Base-by-base conservation (phyloP, 2,888 invertebrate genomes). In the Pandemis heparana region DNA sequence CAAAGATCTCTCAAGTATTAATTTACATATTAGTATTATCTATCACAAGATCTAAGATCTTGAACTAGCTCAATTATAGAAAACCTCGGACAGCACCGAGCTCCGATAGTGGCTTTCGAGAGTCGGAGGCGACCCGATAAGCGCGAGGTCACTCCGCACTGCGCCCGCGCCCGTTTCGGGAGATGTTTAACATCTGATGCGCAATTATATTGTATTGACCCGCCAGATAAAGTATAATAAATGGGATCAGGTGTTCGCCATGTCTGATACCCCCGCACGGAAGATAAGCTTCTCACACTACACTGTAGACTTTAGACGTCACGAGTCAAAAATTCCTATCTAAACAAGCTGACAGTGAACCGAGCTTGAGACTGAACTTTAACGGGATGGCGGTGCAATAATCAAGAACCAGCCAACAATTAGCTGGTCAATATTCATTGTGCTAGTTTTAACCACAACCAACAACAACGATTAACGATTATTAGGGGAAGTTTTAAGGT, bases 161-260 rank as follows among this genome's bases (percentile, higher is more conserved):
- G 46, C 46, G 23, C 18, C 7, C 23, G 23, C 43, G 46, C 23
- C 48, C 14, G 23, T 2, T 23, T 2, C 9, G n/a, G 64, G 41
- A 62, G 41, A 41, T 60, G 41, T 41, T 41, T 46, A 46, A 61
- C 48, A 61, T 18, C 38, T 14, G 59, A 59, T 65, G 64, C 48
- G 71, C 59, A 64, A 63, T 59, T 59, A 43, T 14, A 56, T 14
- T 48, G 64, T 14, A 56, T 6, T 60, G 71, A 65, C 59, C 18
- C 48, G 23, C 53, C 32, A 10, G 46, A 59, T 64, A 70, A 53
- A 5, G 10, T 12, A 23, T 5, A 51, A 51, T 56, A 7, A 23
- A 56, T 23, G 56, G 56, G 56, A 56, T 56, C 10, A 56, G 18
- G 23, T 56, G 23, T 10, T 7, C 23, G 23, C 10, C 23, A 23